Evolutionary conservation across 2,113 vertebrate species (phyloP), one percentile per base, ranked within the genome.

Genomic region (Cyanoramphus novaezelandiae): DNA sequence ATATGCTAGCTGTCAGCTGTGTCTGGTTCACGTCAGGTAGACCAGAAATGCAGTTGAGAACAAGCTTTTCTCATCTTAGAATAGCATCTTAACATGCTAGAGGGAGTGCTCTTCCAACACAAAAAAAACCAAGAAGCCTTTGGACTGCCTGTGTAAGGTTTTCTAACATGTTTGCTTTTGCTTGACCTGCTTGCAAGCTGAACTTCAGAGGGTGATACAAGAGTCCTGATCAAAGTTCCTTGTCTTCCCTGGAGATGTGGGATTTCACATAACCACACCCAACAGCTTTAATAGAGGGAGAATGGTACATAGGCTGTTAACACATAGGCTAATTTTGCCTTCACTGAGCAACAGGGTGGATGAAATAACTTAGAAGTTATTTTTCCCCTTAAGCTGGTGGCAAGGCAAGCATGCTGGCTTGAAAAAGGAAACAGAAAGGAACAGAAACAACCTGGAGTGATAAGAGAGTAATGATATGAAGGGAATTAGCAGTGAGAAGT

Each of bases 391-490:
- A 67, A 86, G 10, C 18, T 83, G 28, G 49, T 77, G 92, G 72
- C 37, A 78, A 86, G 35, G 31, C 37, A 92, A 29, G 86, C 88
- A 69, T 70, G 76, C 80, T 95, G 86, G 3, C 71, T 83, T 90
- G 57, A 70, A 86, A 79, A 88, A 90, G 7, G 85, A 93, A 93
- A 80, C 44, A 90, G 63, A 76, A 69, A 18, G 24, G 64, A 89
- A 93, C 44, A 86, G 59, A 96, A 95, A 88, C 75, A 93, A 86
- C 64, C 68, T 70, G 80, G 79, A 74, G 55, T 55, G 63, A 70
- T 91, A 33, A 80, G 21, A 83, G 28, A 90, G 33, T 20, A 82
- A 52, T 18, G 25, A 1, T 35, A 72, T 43, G 15, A 83, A 65
- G 17, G 17, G 21, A 82, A 82, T 53, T 72, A 88, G 6, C 33